These are phyloP conservation scores for Eupleurogrammus muticus DNA, from an alignment of 2,797 vertebrate species.

Conservation along the genomic window DNA sequence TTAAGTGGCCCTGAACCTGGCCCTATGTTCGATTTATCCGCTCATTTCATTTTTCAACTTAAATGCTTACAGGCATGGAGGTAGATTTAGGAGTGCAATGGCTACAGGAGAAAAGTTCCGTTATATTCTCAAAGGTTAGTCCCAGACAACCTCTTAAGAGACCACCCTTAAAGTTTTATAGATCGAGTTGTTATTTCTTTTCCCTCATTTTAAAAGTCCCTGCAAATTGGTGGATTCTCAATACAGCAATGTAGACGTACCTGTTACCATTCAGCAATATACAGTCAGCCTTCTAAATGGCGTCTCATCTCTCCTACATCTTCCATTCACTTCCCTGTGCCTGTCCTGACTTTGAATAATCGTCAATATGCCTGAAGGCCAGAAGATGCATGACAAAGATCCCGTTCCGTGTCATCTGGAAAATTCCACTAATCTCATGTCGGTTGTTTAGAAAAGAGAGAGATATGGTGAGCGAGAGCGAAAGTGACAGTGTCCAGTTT, in stretches of 20 bases:
- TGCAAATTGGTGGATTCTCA: neutral
- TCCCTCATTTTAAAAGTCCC: constrained; percentile 11
- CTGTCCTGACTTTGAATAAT: constrained; percentile 44
- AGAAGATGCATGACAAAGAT: constrained; percentile 51
- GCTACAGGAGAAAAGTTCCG: constrained; percentile 23
- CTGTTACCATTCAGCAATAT: constrained; percentile 19
- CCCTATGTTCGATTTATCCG: constrained; percentile 59
- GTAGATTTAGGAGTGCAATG: constrained; percentile 23
- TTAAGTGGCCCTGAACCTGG: constrained; percentile 69
- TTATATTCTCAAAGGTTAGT: constrained; percentile 37
- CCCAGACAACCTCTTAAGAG: constrained; percentile 30
- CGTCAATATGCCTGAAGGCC: constrained; percentile 28
- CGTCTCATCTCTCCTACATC: constrained; percentile 28
- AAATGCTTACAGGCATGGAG: constrained; percentile 61
- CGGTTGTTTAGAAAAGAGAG: constrained; percentile 39
- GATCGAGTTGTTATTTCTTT: constrained; percentile 20
- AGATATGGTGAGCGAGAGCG: constrained; percentile 32
- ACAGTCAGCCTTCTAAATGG: constrained; percentile 22
- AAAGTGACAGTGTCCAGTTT: constrained; percentile 45
- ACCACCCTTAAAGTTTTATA: constrained; percentile 39
- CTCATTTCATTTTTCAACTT: constrained; percentile 64
- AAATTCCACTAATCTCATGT: constrained; percentile 55
- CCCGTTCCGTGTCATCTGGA: constrained; percentile 67
- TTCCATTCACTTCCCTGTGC: constrained; percentile 14
- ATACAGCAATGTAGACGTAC: constrained; percentile 7